Percentiles rank a stretch among this genome's conserved stretches.
Evolutionary conservation across 1,140 invertebrate genomes (phyloP).

Genomic region (Araneus ventricosus): DNA sequence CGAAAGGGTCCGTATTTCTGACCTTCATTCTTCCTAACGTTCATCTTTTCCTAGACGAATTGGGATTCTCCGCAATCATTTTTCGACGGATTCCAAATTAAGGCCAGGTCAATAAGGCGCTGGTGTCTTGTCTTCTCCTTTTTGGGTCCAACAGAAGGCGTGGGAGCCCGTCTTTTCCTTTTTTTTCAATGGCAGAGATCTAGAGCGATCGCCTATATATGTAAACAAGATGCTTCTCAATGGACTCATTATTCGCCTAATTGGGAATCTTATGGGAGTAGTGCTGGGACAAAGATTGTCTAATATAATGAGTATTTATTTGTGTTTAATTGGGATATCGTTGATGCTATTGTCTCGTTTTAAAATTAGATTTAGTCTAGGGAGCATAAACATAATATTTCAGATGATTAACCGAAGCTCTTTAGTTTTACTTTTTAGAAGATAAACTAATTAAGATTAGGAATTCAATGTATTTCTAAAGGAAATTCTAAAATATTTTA

Average conservation of each 20-base stretch:
- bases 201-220: background rate
- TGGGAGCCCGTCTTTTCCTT: background rate
- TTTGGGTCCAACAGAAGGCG: background rate
- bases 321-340: background rate
- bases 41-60: conserved; percentile 2
- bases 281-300: background rate
- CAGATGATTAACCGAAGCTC: background rate
- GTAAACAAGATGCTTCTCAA: background rate
- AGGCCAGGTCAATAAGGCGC: background rate
- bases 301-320: background rate
- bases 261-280: background rate
- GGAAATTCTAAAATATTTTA: no score
- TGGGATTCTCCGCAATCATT: background rate
- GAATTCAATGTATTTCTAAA: no score
- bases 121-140: background rate
- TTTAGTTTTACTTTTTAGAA: no score
- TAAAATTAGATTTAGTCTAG: background rate
- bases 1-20: background rate
- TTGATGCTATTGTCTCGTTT: background rate
- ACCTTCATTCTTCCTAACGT: background rate
- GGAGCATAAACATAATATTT: no score
- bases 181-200: background rate
- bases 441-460: no score
- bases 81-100: background rate
- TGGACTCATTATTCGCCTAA: background rate